Evolutionary conservation across 2,888 invertebrate species (phyloP), one percentile per base, ranked within the genome.

Genomic region (Pseudococcus jackbeardsleyi): DNA sequence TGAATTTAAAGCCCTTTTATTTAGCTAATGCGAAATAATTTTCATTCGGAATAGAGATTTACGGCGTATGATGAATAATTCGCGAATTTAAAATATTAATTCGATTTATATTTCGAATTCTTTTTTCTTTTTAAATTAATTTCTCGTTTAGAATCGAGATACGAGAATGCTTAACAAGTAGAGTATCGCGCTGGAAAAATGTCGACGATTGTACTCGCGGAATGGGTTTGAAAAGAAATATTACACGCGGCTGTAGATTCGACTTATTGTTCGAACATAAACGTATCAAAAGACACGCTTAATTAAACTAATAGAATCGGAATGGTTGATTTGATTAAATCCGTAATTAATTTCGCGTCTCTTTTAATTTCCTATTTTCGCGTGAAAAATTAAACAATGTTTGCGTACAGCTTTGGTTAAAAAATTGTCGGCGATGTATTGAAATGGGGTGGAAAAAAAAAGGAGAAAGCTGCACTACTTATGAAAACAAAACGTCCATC

Each of bases 271-370:
- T 59, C 7, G 19, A 19, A 19, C 59, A 19, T 33, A 33, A 33
- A 33, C 26, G 26, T 59, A 59, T 59, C 59, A 59, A 59, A 59
- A 59, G 59, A 6, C 9, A 59, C 59, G 59, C 59, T 59, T 59
- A 59, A 59, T 59, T 59, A 59, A 59, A 59, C 59, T 19, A 59
- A 59, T 19, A 19, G 7, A 59, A 59, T 59, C 9, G 59, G 19
- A 59, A 19, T 59, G 59, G 59, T 19, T 59, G 59, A 59, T 59
- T 59, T 19, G 59, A 59, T 59, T 6, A 59, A 59, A n/a, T 19
- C 19, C 19, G 59, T 59, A 59, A 59, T 59, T 59, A 59, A 59
- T 59, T 59, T 59, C 19, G 59, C 19, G 59, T 59, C 59, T 59
- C 59, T 59, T 59, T 59, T 59, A 59, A 59, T 33, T 19, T 59